Evolutionary conservation across 2,113 vertebrate genomes (phyloP).

Genomic region (Nycticorax nycticorax): DNA sequence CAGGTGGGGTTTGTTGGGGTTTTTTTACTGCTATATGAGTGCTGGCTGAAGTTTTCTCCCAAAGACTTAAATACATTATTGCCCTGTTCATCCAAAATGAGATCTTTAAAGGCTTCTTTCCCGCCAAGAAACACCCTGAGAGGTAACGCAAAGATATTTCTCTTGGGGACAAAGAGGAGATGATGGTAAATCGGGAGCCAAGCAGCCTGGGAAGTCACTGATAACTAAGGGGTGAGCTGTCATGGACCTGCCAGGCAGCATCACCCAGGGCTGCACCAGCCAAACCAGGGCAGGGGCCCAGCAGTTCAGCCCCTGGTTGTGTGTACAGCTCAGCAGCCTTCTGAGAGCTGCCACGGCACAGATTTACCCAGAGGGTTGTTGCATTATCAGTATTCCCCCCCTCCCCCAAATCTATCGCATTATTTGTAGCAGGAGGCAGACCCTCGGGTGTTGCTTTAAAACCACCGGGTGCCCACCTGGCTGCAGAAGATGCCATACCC

Average conservation of each 20-base stretch:
- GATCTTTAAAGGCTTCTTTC: not conserved
- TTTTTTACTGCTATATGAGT: not conserved
- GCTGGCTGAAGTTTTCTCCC: not conserved
- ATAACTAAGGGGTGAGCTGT: not conserved
- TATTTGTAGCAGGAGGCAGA: not conserved
- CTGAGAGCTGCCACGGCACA: not conserved
- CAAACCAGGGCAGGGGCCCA: not conserved
- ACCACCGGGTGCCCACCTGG: not conserved
- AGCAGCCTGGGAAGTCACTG: not conserved
- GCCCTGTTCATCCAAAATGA: not conserved
- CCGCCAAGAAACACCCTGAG: not conserved
- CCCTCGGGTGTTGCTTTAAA: not conserved
- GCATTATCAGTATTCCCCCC: not conserved
- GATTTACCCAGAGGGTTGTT: not conserved
- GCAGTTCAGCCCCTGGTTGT: not conserved
- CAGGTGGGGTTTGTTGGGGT: not conserved
- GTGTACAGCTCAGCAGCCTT: not conserved
- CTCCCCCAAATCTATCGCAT: not conserved
- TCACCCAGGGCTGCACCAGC: not conserved
- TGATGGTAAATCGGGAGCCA: not conserved
- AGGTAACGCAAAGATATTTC: not conserved
- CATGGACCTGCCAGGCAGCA: not conserved
- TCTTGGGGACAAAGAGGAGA: not conserved
- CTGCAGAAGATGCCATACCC: rapidly evolving
- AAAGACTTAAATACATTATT: not conserved